Base-by-base conservation (phyloP, 2,113 vertebrate species). In the Melospiza georgiana region DNA sequence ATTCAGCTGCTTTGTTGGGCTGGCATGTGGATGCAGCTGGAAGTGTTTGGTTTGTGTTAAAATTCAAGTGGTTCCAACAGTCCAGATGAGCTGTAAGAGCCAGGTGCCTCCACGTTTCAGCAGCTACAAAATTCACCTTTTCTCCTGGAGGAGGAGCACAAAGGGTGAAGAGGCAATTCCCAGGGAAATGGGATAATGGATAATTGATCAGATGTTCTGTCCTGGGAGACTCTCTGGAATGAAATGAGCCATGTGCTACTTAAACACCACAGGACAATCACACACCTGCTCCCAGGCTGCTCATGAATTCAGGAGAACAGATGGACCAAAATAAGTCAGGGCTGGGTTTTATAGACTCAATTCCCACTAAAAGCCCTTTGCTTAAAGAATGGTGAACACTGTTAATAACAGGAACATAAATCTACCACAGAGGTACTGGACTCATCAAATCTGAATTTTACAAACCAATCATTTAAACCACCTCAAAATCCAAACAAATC, bases 231-330 rank as follows among this genome's bases (percentile, higher is more conserved):
- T 59, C 86, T 79, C 46, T 73, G 79, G 9, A 49, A 69, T 74
- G 79, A 86, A 95, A 94, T 86, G 90, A 95, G 92, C 72, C 95
- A 27, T 94, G 85, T 15, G 66, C 76, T 22, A 35, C 76, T 95
- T 84, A n/a, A 84, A 77, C 41, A 37, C 63, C 28, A 11, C 0
- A 1, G 88, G 88, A 94, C 83, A 95, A 86, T 63, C 86, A 44
- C 39, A 5, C 83, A 92, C 89, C 89, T 89, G 87, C 92, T 84
- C 67, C 83, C 3, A 55, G 52, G 89, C 76, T 41, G 73, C 43
- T 48, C 6, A 35, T 19, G 63, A 74, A 94, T 93, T 84, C 68
- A 77, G 55, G 9, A 39, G 37, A 93, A 27, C 88, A 92, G 68
- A 88, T 62, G 59, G 88, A 67, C 51, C 78, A 48, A 68, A 89